Evolutionary conservation across 1,140 invertebrate genomes (phyloP), one percentile per base, ranked within the genome.

Genomic region (Drosophila eugracilis): DNA sequence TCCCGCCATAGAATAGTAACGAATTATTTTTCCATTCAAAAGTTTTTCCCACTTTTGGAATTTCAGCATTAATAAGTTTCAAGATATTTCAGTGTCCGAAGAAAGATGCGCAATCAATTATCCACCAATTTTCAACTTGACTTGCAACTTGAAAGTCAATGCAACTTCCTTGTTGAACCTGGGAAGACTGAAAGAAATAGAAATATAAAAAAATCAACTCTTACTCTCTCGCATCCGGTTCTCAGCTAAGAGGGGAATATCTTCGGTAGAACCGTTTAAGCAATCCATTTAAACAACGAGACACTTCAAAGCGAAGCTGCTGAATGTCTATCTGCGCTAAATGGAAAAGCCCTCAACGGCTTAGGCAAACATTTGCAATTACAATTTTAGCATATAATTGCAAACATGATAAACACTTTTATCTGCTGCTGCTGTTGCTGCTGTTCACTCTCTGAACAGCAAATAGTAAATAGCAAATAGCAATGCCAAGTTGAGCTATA

Each of bases 331-430:
- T 70, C 73, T 77, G 62, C 66, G 60, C 70, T 74, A 63, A 74
- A 74, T 74, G 73, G 73, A 74, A 77, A 74, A 88, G 73, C 78
- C 83, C 83, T 83, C 72, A 67, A 60, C 53, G 75, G 78, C 83
- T 88, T 86, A 63, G 78, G 83, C 71, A 88, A 88, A 88, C 83
- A 88, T 88, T 88, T 88, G 83, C 83, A 88, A 89, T 88, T 88
- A 88, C 83, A 88, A 88, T 88, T 88, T 88, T 88, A 88, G 83
- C 83, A 88, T 88, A 88, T 88, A 88, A 88, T 88, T 88, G 83
- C 83, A 89, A 88, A 89, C 83, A 88, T 88, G 84, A 88, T 88
- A 88, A 88, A 88, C 83, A 88, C 84, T 88, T 88, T 88, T 88
- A 88, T 88, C 83, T 67, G 74, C 70, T 60, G 57, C 19, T 55